Evolutionary conservation across 2,888 invertebrate genomes (phyloP).

Genomic region (Pristionchus exspectatus): DNA sequence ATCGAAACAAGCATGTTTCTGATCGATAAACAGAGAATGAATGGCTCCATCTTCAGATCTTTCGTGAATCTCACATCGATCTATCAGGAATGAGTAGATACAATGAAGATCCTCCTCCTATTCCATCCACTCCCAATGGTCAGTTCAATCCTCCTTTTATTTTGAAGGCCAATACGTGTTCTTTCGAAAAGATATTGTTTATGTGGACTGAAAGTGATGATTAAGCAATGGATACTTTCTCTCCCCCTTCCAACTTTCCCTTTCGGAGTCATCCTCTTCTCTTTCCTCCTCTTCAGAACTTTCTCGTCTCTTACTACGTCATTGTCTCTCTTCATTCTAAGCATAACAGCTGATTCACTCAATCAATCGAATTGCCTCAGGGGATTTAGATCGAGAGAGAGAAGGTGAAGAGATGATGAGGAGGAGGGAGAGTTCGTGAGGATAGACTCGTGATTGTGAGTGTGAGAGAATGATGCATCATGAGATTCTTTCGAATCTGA

Average conservation of each 20-base stretch:
- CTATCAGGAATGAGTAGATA: not conserved
- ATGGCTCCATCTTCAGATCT: not conserved
- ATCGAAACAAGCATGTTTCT: not conserved
- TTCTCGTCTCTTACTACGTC: not conserved
- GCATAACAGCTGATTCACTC: slow-evolving; percentile 51
- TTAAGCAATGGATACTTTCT: not conserved
- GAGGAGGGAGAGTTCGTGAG: not conserved
- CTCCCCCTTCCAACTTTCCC: not conserved
- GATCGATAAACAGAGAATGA: too few species aligned
- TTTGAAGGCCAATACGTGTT: not conserved
- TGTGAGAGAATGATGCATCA: not conserved
- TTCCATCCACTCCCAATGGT: slow-evolving; percentile 47
- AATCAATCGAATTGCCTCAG: slow-evolving; percentile 21
- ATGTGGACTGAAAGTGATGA: not conserved
- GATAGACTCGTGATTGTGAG: not conserved
- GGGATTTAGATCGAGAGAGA: slow-evolving; percentile 17
- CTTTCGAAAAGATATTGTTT: not conserved
- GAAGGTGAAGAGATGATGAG: not conserved
- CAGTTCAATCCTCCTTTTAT: not conserved
- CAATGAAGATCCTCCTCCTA: slow-evolving; percentile 45
- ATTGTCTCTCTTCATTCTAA: slow-evolving; percentile 28
- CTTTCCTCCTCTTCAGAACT: not conserved
- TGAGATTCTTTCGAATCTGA: not conserved
- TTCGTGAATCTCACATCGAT: slow-evolving; percentile 42
- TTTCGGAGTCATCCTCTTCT: not conserved